phyloP scores from a whole-genome alignment of 2,888 invertebrate genomes.

The Nycteola revayana region DNA sequence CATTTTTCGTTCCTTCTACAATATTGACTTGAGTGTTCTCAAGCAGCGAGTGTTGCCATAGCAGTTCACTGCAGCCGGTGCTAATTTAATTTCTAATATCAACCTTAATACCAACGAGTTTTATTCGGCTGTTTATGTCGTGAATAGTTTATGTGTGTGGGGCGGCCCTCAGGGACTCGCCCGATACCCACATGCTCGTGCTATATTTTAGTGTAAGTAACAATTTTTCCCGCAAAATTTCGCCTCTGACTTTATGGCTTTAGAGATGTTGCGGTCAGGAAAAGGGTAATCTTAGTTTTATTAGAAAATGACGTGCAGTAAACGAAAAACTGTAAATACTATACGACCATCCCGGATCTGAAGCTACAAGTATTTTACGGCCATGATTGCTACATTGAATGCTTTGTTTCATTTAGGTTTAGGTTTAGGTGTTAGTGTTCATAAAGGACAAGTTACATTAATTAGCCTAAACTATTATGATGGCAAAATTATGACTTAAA shows the following conservation, averaged over 20 bases:
- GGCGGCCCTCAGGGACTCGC: conserved; percentile 20
- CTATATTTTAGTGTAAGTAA: conserved; percentile 31
- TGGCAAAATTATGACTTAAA: too few relatives aligned
- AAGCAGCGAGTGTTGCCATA: conserved; percentile 34
- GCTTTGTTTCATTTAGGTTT: too few relatives aligned
- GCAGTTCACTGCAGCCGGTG: conserved; percentile 27
- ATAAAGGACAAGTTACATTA: too few relatives aligned
- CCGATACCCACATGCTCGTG: conserved; percentile 13
- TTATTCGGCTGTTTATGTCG: conserved; percentile 34
- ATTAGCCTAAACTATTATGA: too few relatives aligned
- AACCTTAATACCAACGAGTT: conserved; percentile 27
- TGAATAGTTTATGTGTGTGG: conserved; percentile 31
- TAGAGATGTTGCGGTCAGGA: conserved; percentile 17
- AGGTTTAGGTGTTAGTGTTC: too few relatives aligned
- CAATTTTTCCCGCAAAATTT: conserved; percentile 28
- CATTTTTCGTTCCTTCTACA: conserved; percentile 50
- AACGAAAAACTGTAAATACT: too few relatives aligned
- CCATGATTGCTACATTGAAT: too few relatives aligned
- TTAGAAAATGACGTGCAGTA: not conserved
- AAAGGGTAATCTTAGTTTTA: conserved; percentile 16
- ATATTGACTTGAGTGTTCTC: conserved; percentile 51
- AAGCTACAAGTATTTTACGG: too few relatives aligned
- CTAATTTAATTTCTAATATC: conserved; percentile 34
- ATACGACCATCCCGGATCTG: too few relatives aligned
- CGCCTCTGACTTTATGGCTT: conserved; percentile 27